Percentiles rank a stretch among this genome's conserved stretches.
Conservation (phyloP, 2,888 invertebrate genomes). For the Drosophila hawaiiensis region DNA sequence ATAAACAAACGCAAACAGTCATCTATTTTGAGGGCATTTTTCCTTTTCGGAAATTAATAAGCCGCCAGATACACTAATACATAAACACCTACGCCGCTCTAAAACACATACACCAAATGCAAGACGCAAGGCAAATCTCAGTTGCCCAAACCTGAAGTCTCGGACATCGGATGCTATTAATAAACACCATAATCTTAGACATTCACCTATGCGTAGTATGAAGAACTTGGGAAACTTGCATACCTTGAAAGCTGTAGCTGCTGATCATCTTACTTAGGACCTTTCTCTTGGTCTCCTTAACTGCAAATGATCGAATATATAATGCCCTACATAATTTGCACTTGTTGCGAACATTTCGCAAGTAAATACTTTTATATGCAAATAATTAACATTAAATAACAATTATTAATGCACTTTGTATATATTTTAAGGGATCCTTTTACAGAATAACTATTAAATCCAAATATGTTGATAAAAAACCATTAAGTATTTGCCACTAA, state of each 20-base stretch:
- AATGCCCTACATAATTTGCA: constrained; percentile 19
- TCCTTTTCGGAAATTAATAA: constrained; percentile 64
- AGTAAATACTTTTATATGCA: neutral
- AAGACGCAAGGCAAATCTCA: constrained; percentile 51
- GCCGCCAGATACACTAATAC: constrained; percentile 35
- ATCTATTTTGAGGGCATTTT: constrained; percentile 59
- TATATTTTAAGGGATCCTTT: neutral
- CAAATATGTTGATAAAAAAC: constrained; percentile 13
- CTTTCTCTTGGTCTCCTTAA: neutral
- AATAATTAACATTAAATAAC: neutral
- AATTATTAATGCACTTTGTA: neutral
- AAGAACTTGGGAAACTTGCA: constrained; percentile 51
- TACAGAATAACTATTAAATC: constrained; percentile 3
- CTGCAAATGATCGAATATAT: constrained; percentile 8
- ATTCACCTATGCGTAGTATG: constrained; percentile 57
- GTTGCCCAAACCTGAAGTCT: constrained; percentile 69
- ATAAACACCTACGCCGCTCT: constrained; percentile 14
- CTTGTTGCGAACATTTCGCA: neutral
- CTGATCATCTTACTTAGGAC: constrained; percentile 16
- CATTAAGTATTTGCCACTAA: constrained; percentile 7
- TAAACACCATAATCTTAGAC: constrained; percentile 49
- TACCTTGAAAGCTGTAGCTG: constrained; percentile 61
- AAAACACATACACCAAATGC: constrained; percentile 19
- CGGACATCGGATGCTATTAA: constrained; percentile 57
- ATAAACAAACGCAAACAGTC: constrained; percentile 46